Conservation (phyloP, 2,888 invertebrate genomes). For the Tetropium fuscum region DNA sequence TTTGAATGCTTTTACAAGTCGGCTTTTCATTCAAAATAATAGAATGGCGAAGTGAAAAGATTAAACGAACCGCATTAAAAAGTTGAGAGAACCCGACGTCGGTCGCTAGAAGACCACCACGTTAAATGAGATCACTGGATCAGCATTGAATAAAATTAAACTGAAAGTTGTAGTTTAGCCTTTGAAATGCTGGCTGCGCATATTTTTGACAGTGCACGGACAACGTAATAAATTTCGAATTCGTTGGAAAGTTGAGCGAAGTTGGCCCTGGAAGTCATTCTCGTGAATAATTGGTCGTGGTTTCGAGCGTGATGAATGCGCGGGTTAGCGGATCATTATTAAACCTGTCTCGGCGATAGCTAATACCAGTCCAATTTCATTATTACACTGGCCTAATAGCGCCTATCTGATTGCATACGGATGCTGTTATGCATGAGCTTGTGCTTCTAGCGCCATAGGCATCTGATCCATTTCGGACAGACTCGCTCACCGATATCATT, state of each 20-base stretch:
- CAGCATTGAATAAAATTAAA: conserved; percentile 35
- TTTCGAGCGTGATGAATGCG: conserved; percentile 53
- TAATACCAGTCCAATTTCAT: conserved; percentile 17
- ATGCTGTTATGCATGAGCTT: not conserved
- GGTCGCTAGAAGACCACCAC: conserved; percentile 36
- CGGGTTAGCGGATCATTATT: conserved; percentile 55
- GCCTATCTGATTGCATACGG: conserved; percentile 7
- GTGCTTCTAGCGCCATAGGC: too few species aligned
- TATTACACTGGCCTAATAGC: not conserved
- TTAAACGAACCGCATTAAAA: conserved; percentile 44
- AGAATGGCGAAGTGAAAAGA: conserved; percentile 35
- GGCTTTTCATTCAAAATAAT: conserved; percentile 39
- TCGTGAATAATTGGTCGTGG: conserved; percentile 55
- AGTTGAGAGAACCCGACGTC: conserved; percentile 30
- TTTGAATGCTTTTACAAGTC: conserved; percentile 36
- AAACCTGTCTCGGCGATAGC: conserved; percentile 46
- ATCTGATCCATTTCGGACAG: too few species aligned
- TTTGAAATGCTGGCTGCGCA: conserved; percentile 18
- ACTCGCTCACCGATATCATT: too few species aligned
- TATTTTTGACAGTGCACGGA: conserved; percentile 40
- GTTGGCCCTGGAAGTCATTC: conserved; percentile 51
- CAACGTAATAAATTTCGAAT: conserved; percentile 47
- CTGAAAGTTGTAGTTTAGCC: conserved; percentile 28
- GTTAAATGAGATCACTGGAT: conserved; percentile 32
- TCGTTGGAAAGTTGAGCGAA: conserved; percentile 48